Conservation (phyloP, 1,140 invertebrate genomes). For the Palaemon carinicauda region DNA sequence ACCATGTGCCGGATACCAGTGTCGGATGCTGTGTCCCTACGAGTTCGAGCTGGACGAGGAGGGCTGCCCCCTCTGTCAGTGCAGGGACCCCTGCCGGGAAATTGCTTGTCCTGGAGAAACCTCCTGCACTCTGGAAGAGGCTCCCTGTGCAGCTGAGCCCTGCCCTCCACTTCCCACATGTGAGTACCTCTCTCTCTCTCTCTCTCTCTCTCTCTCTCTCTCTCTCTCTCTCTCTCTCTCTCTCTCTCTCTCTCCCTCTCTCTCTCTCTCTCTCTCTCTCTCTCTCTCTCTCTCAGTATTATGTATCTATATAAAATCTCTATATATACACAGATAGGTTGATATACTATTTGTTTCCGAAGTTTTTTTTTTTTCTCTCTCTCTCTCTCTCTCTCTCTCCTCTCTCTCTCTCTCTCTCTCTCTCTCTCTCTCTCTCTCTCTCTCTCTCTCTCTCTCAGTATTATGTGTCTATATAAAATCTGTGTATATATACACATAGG, state of each 20-base stretch:
- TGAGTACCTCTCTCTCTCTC: slow-evolving; percentile 64
- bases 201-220: slow-evolving; percentile 2
- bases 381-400: not conserved
- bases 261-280: not conserved
- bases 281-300: not conserved
- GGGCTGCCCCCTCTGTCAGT: slow-evolving; percentile 82
- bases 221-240: not conserved
- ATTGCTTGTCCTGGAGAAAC: slow-evolving; percentile 78
- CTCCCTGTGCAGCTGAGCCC: slow-evolving; percentile 77
- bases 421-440: not conserved
- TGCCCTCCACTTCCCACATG: slow-evolving; percentile 85
- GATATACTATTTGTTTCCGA: too few relatives aligned
- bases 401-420: not conserved
- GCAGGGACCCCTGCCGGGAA: slow-evolving; percentile 79
- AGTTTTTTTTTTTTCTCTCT: too few relatives aligned
- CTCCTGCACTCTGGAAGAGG: slow-evolving; percentile 80
- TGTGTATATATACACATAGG: too few relatives aligned
- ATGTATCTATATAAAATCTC: too few relatives aligned
- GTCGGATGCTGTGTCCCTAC: slow-evolving; percentile 86
- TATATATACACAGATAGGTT: too few relatives aligned
- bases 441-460: not conserved
- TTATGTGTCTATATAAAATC: too few relatives aligned
- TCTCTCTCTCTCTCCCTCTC: not conserved
- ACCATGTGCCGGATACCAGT: slow-evolving; percentile 79
- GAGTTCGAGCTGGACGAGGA: slow-evolving; percentile 78